phyloP scores from a whole-genome alignment of 2,113 vertebrate genomes.

The Synchiropus splendidus region DNA sequence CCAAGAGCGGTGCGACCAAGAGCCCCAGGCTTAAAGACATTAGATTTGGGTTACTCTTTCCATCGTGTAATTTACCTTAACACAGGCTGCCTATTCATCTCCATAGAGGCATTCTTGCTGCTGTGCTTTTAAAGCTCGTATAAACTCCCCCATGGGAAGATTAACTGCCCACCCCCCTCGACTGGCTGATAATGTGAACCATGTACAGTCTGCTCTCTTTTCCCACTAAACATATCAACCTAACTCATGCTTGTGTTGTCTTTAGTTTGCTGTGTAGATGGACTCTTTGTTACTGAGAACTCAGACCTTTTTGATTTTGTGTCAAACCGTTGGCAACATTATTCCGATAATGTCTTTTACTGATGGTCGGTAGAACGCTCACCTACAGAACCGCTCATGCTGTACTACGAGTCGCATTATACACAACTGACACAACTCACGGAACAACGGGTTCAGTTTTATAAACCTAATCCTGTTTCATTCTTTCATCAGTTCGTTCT shows the following conservation, averaged over 20 bases:
- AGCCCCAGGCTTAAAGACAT: conserved; percentile 31
- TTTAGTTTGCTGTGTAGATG: neutral
- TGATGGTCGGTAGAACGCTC: too few relatives aligned
- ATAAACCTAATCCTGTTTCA: too few relatives aligned
- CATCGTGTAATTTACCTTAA: conserved; percentile 47
- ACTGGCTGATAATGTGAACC: conserved; percentile 21
- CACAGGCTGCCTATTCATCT: conserved; percentile 42
- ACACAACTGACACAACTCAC: too few relatives aligned
- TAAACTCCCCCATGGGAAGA: conserved; percentile 20
- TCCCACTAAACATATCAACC: too few relatives aligned
- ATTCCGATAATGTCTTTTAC: too few relatives aligned
- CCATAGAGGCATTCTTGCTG: conserved; percentile 34
- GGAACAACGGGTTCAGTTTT: too few relatives aligned
- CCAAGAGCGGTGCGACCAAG: conserved; percentile 10
- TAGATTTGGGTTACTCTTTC: conserved; percentile 36
- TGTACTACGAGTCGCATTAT: too few relatives aligned
- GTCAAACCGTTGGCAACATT: too few relatives aligned
- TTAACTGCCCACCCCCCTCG: conserved; percentile 3
- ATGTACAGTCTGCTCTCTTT: neutral
- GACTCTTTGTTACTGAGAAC: too few relatives aligned
- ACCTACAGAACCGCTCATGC: too few relatives aligned
- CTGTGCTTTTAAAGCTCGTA: conserved; percentile 25
- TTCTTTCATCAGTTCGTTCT: too few relatives aligned
- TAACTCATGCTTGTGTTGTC: neutral
- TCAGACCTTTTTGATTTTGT: too few relatives aligned